Base-by-base conservation (phyloP, 2,888 invertebrate genomes). In the Drosophila glabriapex region DNA sequence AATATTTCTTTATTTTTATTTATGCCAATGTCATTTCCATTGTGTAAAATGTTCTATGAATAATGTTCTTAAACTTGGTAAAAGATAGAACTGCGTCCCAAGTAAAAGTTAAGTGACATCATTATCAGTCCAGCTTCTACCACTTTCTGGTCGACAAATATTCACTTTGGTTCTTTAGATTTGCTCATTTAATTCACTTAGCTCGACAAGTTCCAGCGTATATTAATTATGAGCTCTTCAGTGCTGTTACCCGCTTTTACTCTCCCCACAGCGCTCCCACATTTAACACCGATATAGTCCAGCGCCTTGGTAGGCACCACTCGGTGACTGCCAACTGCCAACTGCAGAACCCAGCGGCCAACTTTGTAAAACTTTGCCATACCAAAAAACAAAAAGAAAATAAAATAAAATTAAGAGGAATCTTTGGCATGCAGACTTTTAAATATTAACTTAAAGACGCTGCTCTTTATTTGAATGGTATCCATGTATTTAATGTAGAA, bases 101-200 rank as follows among this genome's bases (percentile, higher is more conserved):
- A 22, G 46, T 25, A 4, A 46, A 25, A 9, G 22, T 46, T 4
- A 46, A 46, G 22, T 46, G 25, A 25, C 31, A 39, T 14, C 16
- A 12, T 53, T 53, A 52, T 29, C 52, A n/a, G 28, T 19, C 5
- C 22, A 25, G 19, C 35, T 55, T 55, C 19, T 19, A 16, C 39
- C 10, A 22, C 37, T 22, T 7, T 2, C 10, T 3, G 4, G 12
- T 39, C 19, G 19, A 37, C 6, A 29, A 16, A 2, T 19, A n/a
- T 14, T n/a, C 0, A 31, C n/a, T 65, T 53, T 35, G 41, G 33
- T 63, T n/a, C 29, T 41, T 31, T 61, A 66, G 53, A 49, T 60
- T 56, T 61, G 49, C 65, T 68, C 72, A 69, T 84, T 89, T 85
- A 77, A 83, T 85, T 84, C 69, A 90, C 79, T 90, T 82, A 62